phyloP scores from a whole-genome alignment of 1,140 invertebrate genomes.

The Papilio machaon region DNA sequence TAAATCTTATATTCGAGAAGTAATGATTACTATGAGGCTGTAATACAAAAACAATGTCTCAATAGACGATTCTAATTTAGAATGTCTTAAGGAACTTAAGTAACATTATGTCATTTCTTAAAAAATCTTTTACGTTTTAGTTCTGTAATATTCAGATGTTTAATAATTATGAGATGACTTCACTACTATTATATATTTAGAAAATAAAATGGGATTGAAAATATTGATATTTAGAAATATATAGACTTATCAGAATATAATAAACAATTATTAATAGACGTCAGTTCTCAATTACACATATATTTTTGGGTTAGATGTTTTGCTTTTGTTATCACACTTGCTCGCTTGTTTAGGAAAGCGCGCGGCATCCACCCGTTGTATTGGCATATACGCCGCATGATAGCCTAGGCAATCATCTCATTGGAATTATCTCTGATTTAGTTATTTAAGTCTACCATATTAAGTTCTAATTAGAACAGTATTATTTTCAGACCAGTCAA shows the following conservation, averaged over 20 bases:
- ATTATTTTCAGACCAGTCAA: neutral
- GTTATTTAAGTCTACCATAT: neutral
- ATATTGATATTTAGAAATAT: neutral
- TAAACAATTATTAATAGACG: neutral
- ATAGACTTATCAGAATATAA: neutral
- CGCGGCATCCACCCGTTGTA: neutral
- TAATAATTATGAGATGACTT: neutral
- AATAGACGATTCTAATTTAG: slow-evolving; percentile 30
- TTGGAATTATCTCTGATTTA: neutral
- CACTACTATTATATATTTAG: neutral
- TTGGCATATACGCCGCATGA: neutral
- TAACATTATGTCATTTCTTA: slow-evolving; percentile 1
- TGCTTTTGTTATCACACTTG: neutral
- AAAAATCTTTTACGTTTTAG: neutral
- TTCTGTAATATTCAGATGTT: neutral
- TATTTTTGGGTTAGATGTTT: neutral
- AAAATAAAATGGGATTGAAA: neutral
- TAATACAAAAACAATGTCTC: neutral
- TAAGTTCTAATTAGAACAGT: neutral
- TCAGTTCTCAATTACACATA: neutral
- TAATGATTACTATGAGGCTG: neutral
- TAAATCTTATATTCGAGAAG: neutral
- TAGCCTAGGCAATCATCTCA: neutral
- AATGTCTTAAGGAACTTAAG: slow-evolving; percentile 34
- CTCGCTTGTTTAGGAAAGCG: no score